Conservation (phyloP, 2,113 vertebrate species). For the Caranx ignobilis region DNA sequence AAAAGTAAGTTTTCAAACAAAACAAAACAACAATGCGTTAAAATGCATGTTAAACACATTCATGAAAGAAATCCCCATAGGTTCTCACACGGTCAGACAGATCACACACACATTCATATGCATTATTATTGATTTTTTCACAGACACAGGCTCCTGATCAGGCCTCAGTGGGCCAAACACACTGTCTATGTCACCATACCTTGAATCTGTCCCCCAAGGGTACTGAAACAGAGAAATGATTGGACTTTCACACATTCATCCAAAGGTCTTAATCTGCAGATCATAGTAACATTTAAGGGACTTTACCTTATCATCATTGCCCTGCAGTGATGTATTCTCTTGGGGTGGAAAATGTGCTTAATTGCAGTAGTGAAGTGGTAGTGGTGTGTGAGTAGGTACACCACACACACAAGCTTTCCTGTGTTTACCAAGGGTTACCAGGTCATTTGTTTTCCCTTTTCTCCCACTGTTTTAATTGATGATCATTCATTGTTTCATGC, state of each 20-base stretch:
- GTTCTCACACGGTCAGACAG: background rate
- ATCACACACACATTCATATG: constrained; percentile 5
- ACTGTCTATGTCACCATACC: constrained; percentile 39
- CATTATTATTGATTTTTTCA: constrained; percentile 48
- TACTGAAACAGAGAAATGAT: constrained; percentile 34
- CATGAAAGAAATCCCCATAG: background rate
- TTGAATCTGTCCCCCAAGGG: constrained; percentile 30
- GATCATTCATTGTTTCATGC: constrained; percentile 76
- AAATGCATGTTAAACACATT: background rate
- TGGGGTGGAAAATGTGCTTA: constrained; percentile 58
- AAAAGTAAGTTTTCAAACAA: background rate
- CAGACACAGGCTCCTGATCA: constrained; percentile 7
- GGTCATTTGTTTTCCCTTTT: constrained; percentile 69
- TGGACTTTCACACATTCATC: constrained; percentile 44
- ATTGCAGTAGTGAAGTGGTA: constrained; percentile 53
- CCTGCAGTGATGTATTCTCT: constrained; percentile 55
- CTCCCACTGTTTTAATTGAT: constrained; percentile 72
- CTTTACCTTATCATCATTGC: constrained; percentile 63
- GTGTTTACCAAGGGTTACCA: constrained; percentile 53
- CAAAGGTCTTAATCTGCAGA: constrained; percentile 63
- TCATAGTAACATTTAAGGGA: constrained; percentile 56
- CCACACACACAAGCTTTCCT: constrained; percentile 3
- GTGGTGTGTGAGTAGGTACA: background rate
- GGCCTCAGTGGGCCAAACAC: constrained; percentile 38
- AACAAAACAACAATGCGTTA: constrained; percentile 2